Evolutionary conservation across 2,797 vertebrate species (phyloP), one percentile per base, ranked within the genome.

Genomic region (Tokudaia muenninki): DNA sequence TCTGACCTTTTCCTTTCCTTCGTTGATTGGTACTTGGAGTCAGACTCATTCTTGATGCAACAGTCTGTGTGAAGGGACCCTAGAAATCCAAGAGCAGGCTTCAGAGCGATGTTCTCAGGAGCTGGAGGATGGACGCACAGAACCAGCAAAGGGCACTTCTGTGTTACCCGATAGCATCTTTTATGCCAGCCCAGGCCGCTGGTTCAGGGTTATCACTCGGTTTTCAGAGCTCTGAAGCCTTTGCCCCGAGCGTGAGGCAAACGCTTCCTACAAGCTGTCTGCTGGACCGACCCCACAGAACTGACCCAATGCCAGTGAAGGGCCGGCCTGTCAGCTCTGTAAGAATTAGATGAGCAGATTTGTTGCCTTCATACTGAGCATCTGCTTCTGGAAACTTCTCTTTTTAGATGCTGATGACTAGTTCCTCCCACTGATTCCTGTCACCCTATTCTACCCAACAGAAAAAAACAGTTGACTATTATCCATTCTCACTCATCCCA

Each of bases 381-480:
- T 95, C 61, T 55, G 94, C 77, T 88, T 87, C 67, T 55, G 9
- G n/a, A 67, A 91, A 34, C 47, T 78, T 55, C 67, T 78, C 44
- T 52, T 94, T 63, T 75, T 41, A 44, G 6, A 26, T 63, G 34
- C 75, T 22, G 21, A 8, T 16, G 37, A 55, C 4, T 31, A 57
- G 70, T 26, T 59, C 7, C 75, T 72, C 50, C 24, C 4, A 1
- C 11, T 59, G 59, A 78, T n/a, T 8, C 16, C 21, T 31, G 9
- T 87, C 75, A 81, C 34, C 14, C 26, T 37, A 21, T 88, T 78
- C 92, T 8, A 41, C 47, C 31, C 74, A 91, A 59, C 10, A 75
- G 86, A 67, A 34, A 17, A 70, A 70, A 41, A 16, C 22, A 44
- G 29, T 0, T 86, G 50, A 57, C 92, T 77, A 80, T 26, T 34